Evolutionary conservation across 1,140 invertebrate genomes (phyloP).

Genomic region (Cherax quadricarinatus): DNA sequence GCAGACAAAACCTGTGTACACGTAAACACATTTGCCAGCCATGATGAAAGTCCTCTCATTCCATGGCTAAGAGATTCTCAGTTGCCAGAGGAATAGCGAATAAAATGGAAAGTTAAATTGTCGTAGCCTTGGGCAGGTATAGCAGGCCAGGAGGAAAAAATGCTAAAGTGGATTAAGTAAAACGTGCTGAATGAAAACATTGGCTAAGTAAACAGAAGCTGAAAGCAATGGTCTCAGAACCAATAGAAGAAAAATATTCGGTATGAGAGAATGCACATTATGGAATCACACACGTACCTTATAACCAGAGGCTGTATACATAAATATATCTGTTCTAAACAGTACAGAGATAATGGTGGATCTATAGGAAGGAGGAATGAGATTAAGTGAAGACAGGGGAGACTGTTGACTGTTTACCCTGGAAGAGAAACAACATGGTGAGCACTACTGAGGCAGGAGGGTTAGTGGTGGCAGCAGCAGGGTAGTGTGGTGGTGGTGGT

Average conservation of each 20-base stretch:
- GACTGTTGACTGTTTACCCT: neutral
- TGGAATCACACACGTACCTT: neutral
- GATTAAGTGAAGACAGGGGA: neutral
- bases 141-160: neutral
- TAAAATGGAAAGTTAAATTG: too few relatives aligned
- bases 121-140: neutral
- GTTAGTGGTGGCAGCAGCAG: slow-evolving; percentile 17
- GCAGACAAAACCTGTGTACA: too few relatives aligned
- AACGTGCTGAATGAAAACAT: neutral
- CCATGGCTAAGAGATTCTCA: too few relatives aligned
- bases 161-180: neutral
- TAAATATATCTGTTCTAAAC: neutral
- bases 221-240: neutral
- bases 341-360: neutral
- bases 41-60: too few relatives aligned
- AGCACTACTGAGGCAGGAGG: slow-evolving; percentile 34
- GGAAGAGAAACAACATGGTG: neutral
- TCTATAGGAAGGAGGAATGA: neutral
- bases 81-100: too few relatives aligned
- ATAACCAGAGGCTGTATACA: neutral
- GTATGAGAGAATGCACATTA: neutral
- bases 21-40: too few relatives aligned
- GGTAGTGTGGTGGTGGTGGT: slow-evolving; percentile 28
- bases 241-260: neutral
- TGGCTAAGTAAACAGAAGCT: neutral